Conservation (phyloP, 30 jellyfish, hydroid and myxozoan genomes). For the Aurelia sp. region DNA sequence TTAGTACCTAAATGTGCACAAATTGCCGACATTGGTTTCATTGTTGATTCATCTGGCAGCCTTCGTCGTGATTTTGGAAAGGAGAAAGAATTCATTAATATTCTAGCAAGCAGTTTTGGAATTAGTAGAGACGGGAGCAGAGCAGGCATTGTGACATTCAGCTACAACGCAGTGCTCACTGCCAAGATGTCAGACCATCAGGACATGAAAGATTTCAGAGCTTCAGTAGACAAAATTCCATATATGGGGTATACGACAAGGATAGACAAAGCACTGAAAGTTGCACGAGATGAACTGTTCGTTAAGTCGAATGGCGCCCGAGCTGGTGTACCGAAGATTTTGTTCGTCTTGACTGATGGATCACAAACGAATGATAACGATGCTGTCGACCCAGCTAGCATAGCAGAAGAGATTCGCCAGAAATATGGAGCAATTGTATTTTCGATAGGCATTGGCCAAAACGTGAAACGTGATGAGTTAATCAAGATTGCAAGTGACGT, state of each 20-base stretch:
- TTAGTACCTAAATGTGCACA: conserved; percentile 27
- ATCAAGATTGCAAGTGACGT: conserved; percentile 55
- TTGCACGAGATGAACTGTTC: conserved; percentile 49
- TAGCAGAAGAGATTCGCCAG: conserved; percentile 64
- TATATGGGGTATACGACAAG: conserved; percentile 67
- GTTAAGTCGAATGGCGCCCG: conserved; percentile 53
- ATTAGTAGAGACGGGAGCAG: conserved; percentile 36
- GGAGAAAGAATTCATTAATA: conserved; percentile 59
- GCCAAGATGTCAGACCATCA: conserved; percentile 37
- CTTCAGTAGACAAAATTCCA: conserved; percentile 47
- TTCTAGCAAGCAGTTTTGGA: conserved; percentile 15
- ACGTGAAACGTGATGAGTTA: conserved; percentile 72
- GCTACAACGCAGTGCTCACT: conserved; percentile 57
- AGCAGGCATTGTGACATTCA: conserved; percentile 67
- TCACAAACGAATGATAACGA: conserved; percentile 59
- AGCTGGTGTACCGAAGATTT: conserved; percentile 28
- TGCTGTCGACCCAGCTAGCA: conserved; percentile 70
- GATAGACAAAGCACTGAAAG: conserved; percentile 60
- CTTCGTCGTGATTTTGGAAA: conserved; percentile 29
- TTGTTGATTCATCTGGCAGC: conserved; percentile 84
- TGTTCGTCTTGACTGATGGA: conserved; percentile 69
- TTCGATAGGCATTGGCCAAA: conserved; percentile 82
- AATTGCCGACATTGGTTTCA: conserved; percentile 55
- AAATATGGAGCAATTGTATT: conserved; percentile 52
- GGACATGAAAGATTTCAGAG: conserved; percentile 3